A percentile compares a stretch with the other conserved stretches of the same genome.
phyloP scores from a whole-genome alignment of 2,797 vertebrate species.

The Xyrichtys novacula region DNA sequence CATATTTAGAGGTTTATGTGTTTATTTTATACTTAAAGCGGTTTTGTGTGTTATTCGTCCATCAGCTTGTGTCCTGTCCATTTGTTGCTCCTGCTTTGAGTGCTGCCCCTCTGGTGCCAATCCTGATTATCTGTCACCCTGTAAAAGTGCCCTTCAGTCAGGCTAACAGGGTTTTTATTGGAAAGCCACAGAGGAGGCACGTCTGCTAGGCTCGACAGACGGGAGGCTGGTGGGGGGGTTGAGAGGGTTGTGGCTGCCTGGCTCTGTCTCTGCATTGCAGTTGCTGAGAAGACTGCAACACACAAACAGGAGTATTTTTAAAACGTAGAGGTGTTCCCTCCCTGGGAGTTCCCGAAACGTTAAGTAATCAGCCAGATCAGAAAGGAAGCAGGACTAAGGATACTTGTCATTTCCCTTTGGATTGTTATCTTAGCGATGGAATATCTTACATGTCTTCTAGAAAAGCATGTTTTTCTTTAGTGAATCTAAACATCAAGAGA shows the following conservation, averaged over 20 bases:
- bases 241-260: constrained; percentile 31
- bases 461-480: too few species aligned
- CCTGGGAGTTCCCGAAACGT: constrained; percentile 13
- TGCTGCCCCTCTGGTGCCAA: constrained; percentile 3
- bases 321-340: constrained; percentile 14
- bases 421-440: constrained; percentile 5
- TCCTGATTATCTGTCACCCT: constrained; percentile 34
- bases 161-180: constrained; percentile 32
- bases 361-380: background rate
- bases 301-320: constrained; percentile 25
- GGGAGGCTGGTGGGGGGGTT: constrained; percentile 17
- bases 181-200: constrained; percentile 30
- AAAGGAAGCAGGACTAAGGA: background rate
- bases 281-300: constrained; percentile 53
- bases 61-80: background rate
- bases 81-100: background rate
- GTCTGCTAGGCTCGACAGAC: constrained; percentile 32
- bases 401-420: background rate
- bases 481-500: too few species aligned
- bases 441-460: background rate
- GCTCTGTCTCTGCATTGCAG: constrained; percentile 68
- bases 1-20: background rate
- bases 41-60: constrained; percentile 10
- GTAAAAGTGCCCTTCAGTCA: constrained; percentile 40
- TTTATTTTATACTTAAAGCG: too few species aligned